Evolutionary conservation across 2,113 vertebrate genomes (phyloP), one percentile per base, ranked within the genome.

Genomic region (Ctenodactylus gundi): DNA sequence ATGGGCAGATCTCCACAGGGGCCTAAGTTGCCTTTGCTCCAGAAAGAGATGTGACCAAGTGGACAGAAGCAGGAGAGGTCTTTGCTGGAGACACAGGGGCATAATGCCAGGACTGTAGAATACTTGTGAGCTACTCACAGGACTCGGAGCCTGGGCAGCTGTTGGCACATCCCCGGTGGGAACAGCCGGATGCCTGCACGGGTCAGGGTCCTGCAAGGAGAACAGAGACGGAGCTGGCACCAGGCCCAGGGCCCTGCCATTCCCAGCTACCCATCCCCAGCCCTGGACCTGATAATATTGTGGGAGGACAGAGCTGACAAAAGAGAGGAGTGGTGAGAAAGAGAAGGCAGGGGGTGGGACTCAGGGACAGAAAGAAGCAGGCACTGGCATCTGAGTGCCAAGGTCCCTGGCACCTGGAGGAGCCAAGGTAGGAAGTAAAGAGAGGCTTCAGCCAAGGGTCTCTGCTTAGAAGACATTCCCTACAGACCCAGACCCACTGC

Each of bases 131-230:
- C 68, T 96, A 99, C 99, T 99, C 97, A 99, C 99, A 99, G 98
- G 89, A 99, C 97, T 97, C 98, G 99, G 91, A 99, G 99, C 96
- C 97, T 98, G 97, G 99, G 99, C 94, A 99, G 98, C 98, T 99
- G 99, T 95, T 99, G 99, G 97, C 99, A 99, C 96, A 99, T 98
- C 89, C 98, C 98, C 25, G 97, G 96, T 90, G 99, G 99, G 88
- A 99, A 99, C 81, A 98, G 97, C 86, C 93, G 98, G 96, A 99
- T 99, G 84, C 99, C 99, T 31, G 99, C 99, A 0, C 98, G 95
- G 75, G 99, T 99, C 98, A 99, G 67, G 34, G 99, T 99, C 97
- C 99, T 99, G 20, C 18, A 51, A 68, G 55, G 92, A 92, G 36
- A 78, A 96, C 13, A 95, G 58, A 97, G 36, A 88, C 70, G 91